Base-by-base conservation (phyloP, 2,113 vertebrate genomes). In the Alethe diademata region DNA sequence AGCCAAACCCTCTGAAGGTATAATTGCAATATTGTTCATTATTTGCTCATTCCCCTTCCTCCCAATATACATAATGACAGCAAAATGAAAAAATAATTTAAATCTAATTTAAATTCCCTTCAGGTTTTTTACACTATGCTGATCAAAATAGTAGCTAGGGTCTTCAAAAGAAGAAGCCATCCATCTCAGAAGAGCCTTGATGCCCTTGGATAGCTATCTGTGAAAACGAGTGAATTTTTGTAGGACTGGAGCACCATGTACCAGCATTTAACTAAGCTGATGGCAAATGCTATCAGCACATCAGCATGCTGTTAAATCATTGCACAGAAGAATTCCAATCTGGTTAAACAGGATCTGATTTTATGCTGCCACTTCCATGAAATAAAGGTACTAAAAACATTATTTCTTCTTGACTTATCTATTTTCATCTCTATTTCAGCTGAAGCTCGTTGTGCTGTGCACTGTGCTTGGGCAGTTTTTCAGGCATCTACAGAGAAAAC, bases 21-120 rank as follows among this genome's bases (percentile, higher is more conserved):
- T 92, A 95, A 96, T 92, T 88, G 67, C 79, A 90, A 83, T 93
- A 93, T 88, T 90, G 61, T 62, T 96, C 92, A 94, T 93, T 94
- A 78, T 90, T 96, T 94, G 47, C 71, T 91, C 10, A 13, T 75
- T 92, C 62, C 31, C 53, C 31, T 76, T 95, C 71, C 42, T 80
- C 47, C 35, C 78, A 57, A 25, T 80, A 48, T 72, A 61, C 84
- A 62, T 45, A 90, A 81, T 28, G 76, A 40, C 47, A 51, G 67
- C 14, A 95, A 93, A 94, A 95, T 35, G 65, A 65, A 89, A 75
- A 71, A 94, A 96, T 78, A 25, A 84, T 91, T 89, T 78, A 74
- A 91, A 91, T 61, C 47, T 90, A 47, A 93, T 95, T 89, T 85
- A 89, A 93, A 96, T 95, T 95, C 94, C n/a, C 57, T 81, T 76